These are phyloP conservation scores for Pachyramphus minor DNA, from an alignment of 2,113 vertebrate species.

Conservation along the genomic window DNA sequence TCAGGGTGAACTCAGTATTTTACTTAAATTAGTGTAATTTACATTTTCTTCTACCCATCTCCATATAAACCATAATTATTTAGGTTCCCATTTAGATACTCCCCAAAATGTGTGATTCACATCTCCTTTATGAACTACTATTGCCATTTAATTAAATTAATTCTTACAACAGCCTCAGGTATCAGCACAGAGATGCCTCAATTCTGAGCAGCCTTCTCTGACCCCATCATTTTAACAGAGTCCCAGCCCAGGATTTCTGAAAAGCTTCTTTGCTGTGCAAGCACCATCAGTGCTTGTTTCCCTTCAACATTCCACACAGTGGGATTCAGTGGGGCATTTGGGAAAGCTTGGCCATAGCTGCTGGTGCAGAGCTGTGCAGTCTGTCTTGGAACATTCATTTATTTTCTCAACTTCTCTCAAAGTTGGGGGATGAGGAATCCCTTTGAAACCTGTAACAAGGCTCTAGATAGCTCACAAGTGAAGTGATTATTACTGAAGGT, in stretches of 20 bases:
- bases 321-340: not conserved
- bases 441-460: not conserved
- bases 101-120: not conserved
- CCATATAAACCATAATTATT: not conserved
- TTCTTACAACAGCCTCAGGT: constrained; percentile 4
- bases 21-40: not conserved
- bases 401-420: not conserved
- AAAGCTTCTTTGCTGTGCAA: not conserved
- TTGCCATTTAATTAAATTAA: constrained; percentile 20
- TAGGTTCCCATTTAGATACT: not conserved
- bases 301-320: rapidly evolving
- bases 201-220: not conserved
- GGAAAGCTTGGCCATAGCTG: not conserved
- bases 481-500: not conserved
- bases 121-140: not conserved
- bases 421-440: not conserved
- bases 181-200: not conserved
- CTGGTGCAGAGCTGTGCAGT: not conserved
- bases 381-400: not conserved
- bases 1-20: not conserved
- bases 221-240: not conserved
- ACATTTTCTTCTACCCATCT: not conserved
- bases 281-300: not conserved
- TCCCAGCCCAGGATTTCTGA: not conserved
- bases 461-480: not conserved